Conservation (phyloP, 2,888 invertebrate genomes). For the Clunio marinus region DNA sequence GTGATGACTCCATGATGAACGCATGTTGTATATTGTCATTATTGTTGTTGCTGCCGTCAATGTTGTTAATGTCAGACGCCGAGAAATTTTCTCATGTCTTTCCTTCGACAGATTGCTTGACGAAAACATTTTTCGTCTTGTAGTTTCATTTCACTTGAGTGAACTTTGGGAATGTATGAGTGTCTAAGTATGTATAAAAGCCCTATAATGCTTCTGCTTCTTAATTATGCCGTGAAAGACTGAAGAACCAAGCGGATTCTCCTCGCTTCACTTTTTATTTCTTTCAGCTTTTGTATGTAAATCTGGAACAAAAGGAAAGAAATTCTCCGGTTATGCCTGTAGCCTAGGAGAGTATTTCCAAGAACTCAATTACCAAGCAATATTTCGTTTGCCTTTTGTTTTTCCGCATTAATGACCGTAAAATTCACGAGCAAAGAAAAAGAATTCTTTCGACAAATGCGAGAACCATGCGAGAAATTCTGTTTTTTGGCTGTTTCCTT, state of each 20-base stretch:
- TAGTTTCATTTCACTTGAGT: no score
- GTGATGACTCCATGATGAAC: background rate
- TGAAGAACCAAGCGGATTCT: background rate
- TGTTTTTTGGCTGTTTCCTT: background rate
- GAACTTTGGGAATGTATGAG: no score
- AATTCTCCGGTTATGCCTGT: slow-evolving; percentile 10
- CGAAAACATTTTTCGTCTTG: background rate
- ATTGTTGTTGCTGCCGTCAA: no score
- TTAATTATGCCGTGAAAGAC: slow-evolving; percentile 12
- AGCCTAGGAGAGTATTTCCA: background rate
- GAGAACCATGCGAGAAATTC: background rate
- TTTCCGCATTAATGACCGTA: slow-evolving; percentile 26
- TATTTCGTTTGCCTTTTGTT: slow-evolving; percentile 15
- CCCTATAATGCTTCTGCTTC: background rate
- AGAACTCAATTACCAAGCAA: background rate
- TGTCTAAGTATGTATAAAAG: no score
- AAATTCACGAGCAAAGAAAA: background rate
- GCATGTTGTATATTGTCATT: background rate
- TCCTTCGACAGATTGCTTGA: background rate
- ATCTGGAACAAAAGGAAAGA: background rate
- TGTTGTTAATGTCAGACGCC: background rate
- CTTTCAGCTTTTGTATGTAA: background rate
- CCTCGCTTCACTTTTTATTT: background rate
- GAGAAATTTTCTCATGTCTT: background rate
- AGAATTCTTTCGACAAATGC: background rate